Base-by-base conservation (phyloP, 2,797 vertebrate genomes). In the Cercopithecus mitis region DNA sequence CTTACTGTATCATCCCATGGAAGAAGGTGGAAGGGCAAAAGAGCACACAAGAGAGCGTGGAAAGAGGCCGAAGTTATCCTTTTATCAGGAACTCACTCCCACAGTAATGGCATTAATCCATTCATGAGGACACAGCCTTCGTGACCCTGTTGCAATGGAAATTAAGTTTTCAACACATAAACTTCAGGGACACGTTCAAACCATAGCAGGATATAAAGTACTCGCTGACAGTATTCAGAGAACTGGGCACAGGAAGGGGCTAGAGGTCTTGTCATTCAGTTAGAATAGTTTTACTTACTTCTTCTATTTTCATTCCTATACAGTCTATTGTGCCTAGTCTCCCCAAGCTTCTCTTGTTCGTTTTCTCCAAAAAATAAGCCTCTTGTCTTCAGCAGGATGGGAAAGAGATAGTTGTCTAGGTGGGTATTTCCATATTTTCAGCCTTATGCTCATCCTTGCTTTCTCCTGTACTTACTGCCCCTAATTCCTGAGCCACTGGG, bases 201-300 rank as follows among this genome's bases (percentile, higher is more conserved):
- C 47, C 47, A 14, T 14, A 80, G 47, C 20, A 50, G 77, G 33
- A 36, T 24, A 52, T 52, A 80, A 64, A 75, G 72, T 90, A n/a
- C 27, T 92, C 55, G 9, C 57, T 92, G 67, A 52, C 45, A 15
- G 13, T 77, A 79, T 92, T 87, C 52, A 41, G 43, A 58, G 36
- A 92, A 52, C 11, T 79, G 17, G 45, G 58, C 85, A 83, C 87
- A 89, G 25, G 43, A 90, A 41, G 17, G 33, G 24, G 22, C 36
- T 64, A 25, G 55, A 86, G 47, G 20, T 86, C 39, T 90, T 92
- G 55, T 50, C 61, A 22, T 87, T 92, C 39, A 94, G 36, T 50
- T 85, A 70, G 36, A 67, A 87, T 27, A 81, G 58, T 90, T 94
- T 88, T 90, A 84, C 19, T 90, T 91, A 80, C 90, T 64, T 43